Evolutionary conservation across 2,797 vertebrate species (phyloP).

Genomic region (Ciconia nigra): DNA sequence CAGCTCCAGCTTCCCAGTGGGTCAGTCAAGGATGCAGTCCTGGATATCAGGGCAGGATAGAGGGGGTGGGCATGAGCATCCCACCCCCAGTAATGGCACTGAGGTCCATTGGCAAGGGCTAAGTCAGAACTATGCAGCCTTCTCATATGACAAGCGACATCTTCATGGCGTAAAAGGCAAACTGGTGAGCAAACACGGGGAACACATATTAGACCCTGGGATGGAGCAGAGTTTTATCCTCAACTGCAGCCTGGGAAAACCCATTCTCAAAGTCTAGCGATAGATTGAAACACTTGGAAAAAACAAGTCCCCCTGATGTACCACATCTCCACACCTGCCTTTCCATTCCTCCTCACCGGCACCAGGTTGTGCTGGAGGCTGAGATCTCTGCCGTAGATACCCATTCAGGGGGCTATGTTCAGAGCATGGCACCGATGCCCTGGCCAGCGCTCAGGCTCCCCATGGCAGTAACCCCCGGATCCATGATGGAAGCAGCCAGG

Average conservation of each 20-base stretch:
- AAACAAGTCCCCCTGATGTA: not conserved
- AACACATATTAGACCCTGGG: accelerated
- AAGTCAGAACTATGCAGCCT: not conserved
- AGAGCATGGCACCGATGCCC: accelerated
- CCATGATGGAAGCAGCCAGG: not conserved
- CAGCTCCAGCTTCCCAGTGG: not conserved
- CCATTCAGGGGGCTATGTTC: no score
- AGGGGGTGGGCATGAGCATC: not conserved
- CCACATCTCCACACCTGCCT: not conserved
- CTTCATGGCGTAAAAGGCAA: not conserved
- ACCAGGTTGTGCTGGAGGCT: not conserved
- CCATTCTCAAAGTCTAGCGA: not conserved
- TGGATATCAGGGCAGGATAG: not conserved
- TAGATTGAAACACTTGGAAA: not conserved
- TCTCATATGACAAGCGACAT: not conserved
- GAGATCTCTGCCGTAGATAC: not conserved
- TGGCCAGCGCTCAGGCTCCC: not conserved
- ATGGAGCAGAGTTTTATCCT: not conserved
- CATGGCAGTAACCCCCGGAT: not conserved
- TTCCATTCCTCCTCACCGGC: not conserved
- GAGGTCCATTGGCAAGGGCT: not conserved
- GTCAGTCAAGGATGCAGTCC: not conserved
- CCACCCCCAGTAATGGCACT: not conserved
- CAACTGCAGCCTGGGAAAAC: not conserved
- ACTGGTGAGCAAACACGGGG: accelerated